Base-by-base conservation (phyloP, 1,140 invertebrate species). In the Tribolium castaneum region DNA sequence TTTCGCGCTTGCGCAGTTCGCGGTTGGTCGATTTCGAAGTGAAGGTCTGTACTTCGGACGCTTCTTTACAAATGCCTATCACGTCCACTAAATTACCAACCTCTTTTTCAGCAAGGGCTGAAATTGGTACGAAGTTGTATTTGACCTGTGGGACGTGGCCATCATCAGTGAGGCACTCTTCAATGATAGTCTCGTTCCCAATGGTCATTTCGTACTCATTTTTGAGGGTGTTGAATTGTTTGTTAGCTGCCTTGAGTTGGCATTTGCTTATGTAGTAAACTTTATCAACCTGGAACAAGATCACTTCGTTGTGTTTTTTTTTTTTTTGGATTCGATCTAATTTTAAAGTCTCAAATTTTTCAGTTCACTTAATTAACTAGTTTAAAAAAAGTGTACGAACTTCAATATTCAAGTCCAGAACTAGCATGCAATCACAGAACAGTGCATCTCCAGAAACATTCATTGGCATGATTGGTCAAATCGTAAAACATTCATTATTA, bases 161-260 rank as follows among this genome's bases (percentile, higher is more conserved):
- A 51, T 92, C 90, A 6, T 92, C 93, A 75, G 92, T 89, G 62
- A 89, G 87, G 82, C 94, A 96, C 62, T 91, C 90, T 39, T 92
- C 88, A 5, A 98, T 90, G 80, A 94, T 89, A 0, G 96, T 94
- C 34, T 98, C 95, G 13, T 88, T 87, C n/a, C 88, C 93, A 81
- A 99, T 93, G 0, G 95, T 95, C 92, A 99, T 95, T 85, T 99
- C 98, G 85, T 99, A 99, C 85, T 99, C 97, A 87, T 99, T 97
- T 56, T 97, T 95, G 7, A 98, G 85, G 50, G 88, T 91, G 10
- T 90, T 91, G 84, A 92, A 99, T 83, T 96, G 92, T 86, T 98
- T 98, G 86, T 99, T 99, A 0, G 98, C 97, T 12, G 94, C 90
- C 87, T 98, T 99, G 6, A 99, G 85, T 14, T 88, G 85, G 72